phyloP scores from a whole-genome alignment of 2,888 invertebrate species.

The Bhutanitis thaidina region DNA sequence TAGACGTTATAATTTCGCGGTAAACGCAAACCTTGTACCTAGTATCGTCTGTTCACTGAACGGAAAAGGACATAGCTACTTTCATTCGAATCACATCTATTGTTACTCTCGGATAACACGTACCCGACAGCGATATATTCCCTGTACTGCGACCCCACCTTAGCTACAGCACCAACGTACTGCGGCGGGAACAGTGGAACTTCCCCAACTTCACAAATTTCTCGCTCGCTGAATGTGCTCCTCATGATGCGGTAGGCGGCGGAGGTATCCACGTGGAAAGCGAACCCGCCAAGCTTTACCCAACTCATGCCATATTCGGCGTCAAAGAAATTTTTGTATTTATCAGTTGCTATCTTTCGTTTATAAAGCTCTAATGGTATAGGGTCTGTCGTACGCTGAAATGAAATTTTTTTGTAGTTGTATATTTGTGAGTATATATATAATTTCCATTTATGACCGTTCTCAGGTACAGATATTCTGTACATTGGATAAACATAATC shows the following conservation, averaged over 20 bases:
- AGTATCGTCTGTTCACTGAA: too few relatives aligned
- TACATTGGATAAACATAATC: too few relatives aligned
- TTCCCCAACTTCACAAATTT: constrained; percentile 84
- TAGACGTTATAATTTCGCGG: too few relatives aligned
- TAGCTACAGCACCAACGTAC: constrained; percentile 75
- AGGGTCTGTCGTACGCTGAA: constrained; percentile 83
- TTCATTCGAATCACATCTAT: too few relatives aligned
- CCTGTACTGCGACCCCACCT: constrained; percentile 81
- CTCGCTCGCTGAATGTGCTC: constrained; percentile 81
- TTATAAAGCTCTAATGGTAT: constrained; percentile 79
- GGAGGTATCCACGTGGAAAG: constrained; percentile 84
- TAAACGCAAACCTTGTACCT: too few relatives aligned
- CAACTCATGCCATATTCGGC: constrained; percentile 78
- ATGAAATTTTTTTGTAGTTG: constrained; percentile 3
- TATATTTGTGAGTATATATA: too few relatives aligned
- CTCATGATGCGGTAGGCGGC: constrained; percentile 84
- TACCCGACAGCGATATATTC: constrained; percentile 82
- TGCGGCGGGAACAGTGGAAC: constrained; percentile 81
- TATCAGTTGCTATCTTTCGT: constrained; percentile 70
- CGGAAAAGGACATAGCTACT: too few relatives aligned
- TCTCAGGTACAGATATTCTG: too few relatives aligned
- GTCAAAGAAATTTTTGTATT: constrained; percentile 66
- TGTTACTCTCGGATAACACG: constrained; percentile 30
- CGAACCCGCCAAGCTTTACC: constrained; percentile 83
- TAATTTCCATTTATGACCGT: too few relatives aligned